Percentiles rank a stretch among this genome's conserved stretches.
Conservation (phyloP, 1,140 invertebrate species). For the Phymastichus coffea region DNA sequence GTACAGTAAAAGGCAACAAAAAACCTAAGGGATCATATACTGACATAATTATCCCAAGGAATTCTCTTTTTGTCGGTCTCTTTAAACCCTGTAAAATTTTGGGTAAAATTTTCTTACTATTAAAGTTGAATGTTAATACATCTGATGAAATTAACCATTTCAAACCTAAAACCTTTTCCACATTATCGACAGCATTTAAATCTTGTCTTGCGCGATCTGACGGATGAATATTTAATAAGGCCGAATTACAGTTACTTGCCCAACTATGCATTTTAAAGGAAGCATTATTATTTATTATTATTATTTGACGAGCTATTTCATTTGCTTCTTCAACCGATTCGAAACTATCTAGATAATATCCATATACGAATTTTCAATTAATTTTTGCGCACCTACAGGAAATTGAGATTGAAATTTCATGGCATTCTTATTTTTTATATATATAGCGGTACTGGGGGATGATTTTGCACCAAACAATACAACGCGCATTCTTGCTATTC, state of each 20-base stretch:
- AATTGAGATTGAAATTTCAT: slow-evolving; percentile 22
- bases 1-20: slow-evolving; percentile 25
- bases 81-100: slow-evolving; percentile 6
- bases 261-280: slow-evolving; percentile 14
- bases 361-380: slow-evolving; percentile 41
- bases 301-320: slow-evolving; percentile 31
- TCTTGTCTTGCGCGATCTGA: background rate
- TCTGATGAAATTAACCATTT: background rate
- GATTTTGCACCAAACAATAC: slow-evolving; percentile 44
- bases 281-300: slow-evolving; percentile 32
- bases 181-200: background rate
- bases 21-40: slow-evolving; percentile 36
- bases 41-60: slow-evolving; percentile 31
- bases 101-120: background rate
- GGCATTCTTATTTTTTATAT: slow-evolving; percentile 43
- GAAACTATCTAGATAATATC: slow-evolving; percentile 43
- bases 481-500: slow-evolving; percentile 38
- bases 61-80: slow-evolving; percentile 27
- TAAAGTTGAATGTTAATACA: background rate
- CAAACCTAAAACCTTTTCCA: slow-evolving; percentile 10
- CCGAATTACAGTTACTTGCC: background rate
- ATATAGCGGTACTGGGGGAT: slow-evolving; percentile 40
- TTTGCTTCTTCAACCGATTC: slow-evolving; percentile 31
- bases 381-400: slow-evolving; percentile 34
- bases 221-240: background rate